Conservation (phyloP, 1,140 invertebrate genomes). For the Drosophila sp. region DNA sequence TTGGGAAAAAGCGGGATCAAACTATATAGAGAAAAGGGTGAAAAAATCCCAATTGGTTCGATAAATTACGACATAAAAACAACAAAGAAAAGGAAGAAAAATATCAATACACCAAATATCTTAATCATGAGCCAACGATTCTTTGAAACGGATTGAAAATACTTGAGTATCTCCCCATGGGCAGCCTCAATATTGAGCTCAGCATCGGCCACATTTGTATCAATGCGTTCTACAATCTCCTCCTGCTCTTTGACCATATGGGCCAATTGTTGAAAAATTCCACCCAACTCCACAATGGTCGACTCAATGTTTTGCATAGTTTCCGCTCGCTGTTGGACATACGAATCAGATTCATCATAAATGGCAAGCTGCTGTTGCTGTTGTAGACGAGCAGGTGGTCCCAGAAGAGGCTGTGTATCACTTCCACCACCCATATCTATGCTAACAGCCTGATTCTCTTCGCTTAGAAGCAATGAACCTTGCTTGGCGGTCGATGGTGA, state of each 20-base stretch:
- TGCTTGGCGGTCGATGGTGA: constrained; percentile 89
- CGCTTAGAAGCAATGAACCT: constrained; percentile 83
- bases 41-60: constrained; percentile 10
- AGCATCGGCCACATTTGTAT: constrained; percentile 97
- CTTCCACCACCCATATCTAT: constrained; percentile 88
- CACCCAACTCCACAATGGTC: constrained; percentile 99
- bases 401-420: constrained; percentile 73
- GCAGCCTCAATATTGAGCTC: constrained; percentile 98
- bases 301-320: constrained; percentile 99
- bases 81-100: constrained; percentile 99
- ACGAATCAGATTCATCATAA: constrained; percentile 94
- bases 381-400: constrained; percentile 53
- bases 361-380: constrained; percentile 87
- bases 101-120: constrained; percentile 98
- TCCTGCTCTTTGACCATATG: constrained; percentile 99
- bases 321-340: constrained; percentile 95
- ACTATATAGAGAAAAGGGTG: constrained; percentile 15
- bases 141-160: constrained; percentile 98
- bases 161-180: constrained; percentile 98
- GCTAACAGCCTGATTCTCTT: constrained; percentile 90
- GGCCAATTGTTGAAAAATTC: constrained; percentile 98
- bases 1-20: background rate
- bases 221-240: constrained; percentile 99
- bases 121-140: constrained; percentile 99
- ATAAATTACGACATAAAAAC: constrained; percentile 92